These are phyloP conservation scores for Apteryx mantelli DNA, from an alignment of 2,113 vertebrate species.

Conservation along the genomic window DNA sequence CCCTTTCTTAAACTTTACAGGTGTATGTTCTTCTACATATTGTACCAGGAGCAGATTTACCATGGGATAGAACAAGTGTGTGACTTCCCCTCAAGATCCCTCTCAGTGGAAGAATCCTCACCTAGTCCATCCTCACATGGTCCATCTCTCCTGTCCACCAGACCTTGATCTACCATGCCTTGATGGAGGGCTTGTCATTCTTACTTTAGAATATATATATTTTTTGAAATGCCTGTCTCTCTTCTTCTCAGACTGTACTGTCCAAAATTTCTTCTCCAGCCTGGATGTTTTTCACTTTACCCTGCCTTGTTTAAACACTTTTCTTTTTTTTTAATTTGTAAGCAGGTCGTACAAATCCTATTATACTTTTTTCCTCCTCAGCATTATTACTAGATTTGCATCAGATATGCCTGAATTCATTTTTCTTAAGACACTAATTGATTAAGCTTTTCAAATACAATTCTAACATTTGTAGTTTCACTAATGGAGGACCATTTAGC, in stretches of 20 bases:
- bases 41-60: background rate
- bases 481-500: background rate
- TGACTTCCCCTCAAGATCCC: background rate
- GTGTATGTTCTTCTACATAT: background rate
- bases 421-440: background rate
- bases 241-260: background rate
- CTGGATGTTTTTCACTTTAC: background rate
- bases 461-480: background rate
- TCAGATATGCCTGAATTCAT: background rate
- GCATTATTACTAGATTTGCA: background rate
- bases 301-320: background rate
- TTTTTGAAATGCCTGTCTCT: background rate
- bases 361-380: background rate
- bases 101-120: background rate
- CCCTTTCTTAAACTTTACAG: fast-evolving
- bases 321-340: no score
- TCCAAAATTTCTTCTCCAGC: background rate
- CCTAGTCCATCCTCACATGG: background rate
- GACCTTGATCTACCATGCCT: background rate
- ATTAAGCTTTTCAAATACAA: background rate
- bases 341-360: background rate
- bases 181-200: background rate
- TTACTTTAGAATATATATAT: background rate
- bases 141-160: background rate
- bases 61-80: background rate